Evolutionary conservation across 2,888 invertebrate genomes (phyloP).

Genomic region (Thalpophila matura): DNA sequence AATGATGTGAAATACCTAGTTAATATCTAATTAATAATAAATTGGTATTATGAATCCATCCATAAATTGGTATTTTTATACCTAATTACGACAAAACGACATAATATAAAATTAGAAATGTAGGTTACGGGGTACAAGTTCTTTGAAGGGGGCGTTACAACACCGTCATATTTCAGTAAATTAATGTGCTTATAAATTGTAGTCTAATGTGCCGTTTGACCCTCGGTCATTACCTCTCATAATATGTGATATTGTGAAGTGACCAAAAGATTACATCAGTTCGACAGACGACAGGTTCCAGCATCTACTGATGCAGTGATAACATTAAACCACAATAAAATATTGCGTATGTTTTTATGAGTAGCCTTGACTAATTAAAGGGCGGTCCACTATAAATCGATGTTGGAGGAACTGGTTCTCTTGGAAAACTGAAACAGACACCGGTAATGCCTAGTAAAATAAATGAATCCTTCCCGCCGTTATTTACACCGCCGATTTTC

Average conservation of each 20-base stretch:
- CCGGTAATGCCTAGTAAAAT: too few relatives aligned
- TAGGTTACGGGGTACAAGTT: constrained; percentile 12
- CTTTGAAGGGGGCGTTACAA: constrained; percentile 15
- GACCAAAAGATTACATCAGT: constrained; percentile 31
- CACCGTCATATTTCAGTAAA: constrained; percentile 16
- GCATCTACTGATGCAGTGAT: constrained; percentile 1
- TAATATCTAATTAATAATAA: constrained; percentile 10
- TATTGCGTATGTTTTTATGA: constrained; percentile 11
- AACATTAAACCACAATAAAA: constrained; percentile 13
- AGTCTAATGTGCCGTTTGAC: constrained; percentile 17
- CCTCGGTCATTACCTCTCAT: constrained; percentile 15
- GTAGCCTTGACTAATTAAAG: constrained; percentile 1
- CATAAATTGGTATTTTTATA: constrained; percentile 1
- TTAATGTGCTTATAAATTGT: constrained; percentile 17
- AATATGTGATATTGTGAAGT: neutral
- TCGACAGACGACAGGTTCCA: neutral
- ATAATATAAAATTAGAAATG: constrained; percentile 17
- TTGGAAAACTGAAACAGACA: neutral
- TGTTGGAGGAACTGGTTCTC: neutral
- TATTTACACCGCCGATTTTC: too few relatives aligned
- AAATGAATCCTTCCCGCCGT: too few relatives aligned
- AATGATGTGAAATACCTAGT: constrained; percentile 11
- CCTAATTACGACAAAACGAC: constrained; percentile 3
- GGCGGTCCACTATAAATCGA: neutral
- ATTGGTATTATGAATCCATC: constrained; percentile 6